Base-by-base conservation (phyloP, 2,113 vertebrate genomes). In the Clupea harengus region DNA sequence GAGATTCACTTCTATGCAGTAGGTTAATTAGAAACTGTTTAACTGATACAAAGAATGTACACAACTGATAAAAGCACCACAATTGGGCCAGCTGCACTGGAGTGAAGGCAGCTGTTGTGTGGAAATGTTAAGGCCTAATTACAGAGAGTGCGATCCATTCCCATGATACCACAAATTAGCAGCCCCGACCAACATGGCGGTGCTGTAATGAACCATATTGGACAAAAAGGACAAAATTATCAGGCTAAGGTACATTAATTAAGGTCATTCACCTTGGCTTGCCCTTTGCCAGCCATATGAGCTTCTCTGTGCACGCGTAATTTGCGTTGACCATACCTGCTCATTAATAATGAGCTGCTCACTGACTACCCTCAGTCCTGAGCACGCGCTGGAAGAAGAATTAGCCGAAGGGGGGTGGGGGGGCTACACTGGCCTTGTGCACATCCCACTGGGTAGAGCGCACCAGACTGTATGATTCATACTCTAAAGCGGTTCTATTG, bases 251-350 rank as follows among this genome's bases (percentile, higher is more conserved):
- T 39, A 75, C 67, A 75, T 75, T 75, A 75, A 39, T 75, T 75
- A 75, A 39, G 67, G 67, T 75, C 28, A 75, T 75, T 75, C 67
- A 39, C 67, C 67, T 75, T 75, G 28, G 67, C 67, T 13, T 75
- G 67, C 67, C 67, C 67, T 75, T 39, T 75, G 67, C 28, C 67
- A 75, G 28, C 67, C 67, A 32, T 32, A 67, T 25, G 25, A 67
- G 64, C n/a, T 67, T 67, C 28, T 75, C 28, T 39, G 67, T 32
- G 67, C 28, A 11, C 28, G 10, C 67, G 3, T 75, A 75, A 75
- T 75, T 75, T 75, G 67, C 25, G 67, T 39, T 75, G n/a, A 75
- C 67, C 67, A 75, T 28, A 75, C 67, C 67, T 75, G 67, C 67
- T 32, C 67, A 75, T 75, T 75, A 39, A 39, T 75, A 75, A n/a